Percentiles rank a stretch among this genome's conserved stretches.
These are phyloP conservation scores for Apodemia hepburni DNA, from an alignment of 2,888 invertebrate species.

Conservation along the genomic window DNA sequence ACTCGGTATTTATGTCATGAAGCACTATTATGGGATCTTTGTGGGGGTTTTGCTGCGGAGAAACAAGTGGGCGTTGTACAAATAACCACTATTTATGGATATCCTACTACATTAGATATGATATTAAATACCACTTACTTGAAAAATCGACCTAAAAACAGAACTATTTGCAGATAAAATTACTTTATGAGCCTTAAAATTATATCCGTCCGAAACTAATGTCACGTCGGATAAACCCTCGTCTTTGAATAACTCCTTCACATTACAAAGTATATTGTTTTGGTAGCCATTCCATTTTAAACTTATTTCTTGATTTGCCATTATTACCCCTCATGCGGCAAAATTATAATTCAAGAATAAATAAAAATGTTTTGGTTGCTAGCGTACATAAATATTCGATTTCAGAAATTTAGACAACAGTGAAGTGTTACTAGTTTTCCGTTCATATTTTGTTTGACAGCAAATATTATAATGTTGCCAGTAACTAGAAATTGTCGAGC, in stretches of 20 bases:
- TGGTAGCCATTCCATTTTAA: slow-evolving; percentile 86
- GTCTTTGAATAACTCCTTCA: slow-evolving; percentile 82
- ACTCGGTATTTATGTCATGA: slow-evolving; percentile 84
- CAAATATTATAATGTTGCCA: too few relatives aligned
- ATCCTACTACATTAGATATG: neutral
- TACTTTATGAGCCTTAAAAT: slow-evolving; percentile 84
- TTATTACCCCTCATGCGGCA: slow-evolving; percentile 41
- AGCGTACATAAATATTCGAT: neutral
- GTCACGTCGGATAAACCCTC: slow-evolving; percentile 84
- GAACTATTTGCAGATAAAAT: slow-evolving; percentile 85
- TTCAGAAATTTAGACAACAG: slow-evolving; percentile 32
- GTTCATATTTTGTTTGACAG: too few relatives aligned
- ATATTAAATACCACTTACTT: slow-evolving; percentile 54
- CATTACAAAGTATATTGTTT: slow-evolving; percentile 82
- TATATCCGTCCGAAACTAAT: slow-evolving; percentile 83
- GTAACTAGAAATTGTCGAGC: too few relatives aligned
- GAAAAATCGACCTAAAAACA: slow-evolving; percentile 82
- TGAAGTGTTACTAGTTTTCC: slow-evolving; percentile 25
- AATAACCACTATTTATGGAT: neutral
- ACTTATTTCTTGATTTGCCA: slow-evolving; percentile 82
- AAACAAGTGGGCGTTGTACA: slow-evolving; percentile 57
- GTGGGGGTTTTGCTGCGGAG: slow-evolving; percentile 85
- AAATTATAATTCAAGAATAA: slow-evolving; percentile 32
- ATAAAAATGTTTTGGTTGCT: slow-evolving; percentile 21
- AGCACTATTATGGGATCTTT: slow-evolving; percentile 87